Conservation (phyloP, 2,888 invertebrate species). For the Epistrophe eligans region DNA sequence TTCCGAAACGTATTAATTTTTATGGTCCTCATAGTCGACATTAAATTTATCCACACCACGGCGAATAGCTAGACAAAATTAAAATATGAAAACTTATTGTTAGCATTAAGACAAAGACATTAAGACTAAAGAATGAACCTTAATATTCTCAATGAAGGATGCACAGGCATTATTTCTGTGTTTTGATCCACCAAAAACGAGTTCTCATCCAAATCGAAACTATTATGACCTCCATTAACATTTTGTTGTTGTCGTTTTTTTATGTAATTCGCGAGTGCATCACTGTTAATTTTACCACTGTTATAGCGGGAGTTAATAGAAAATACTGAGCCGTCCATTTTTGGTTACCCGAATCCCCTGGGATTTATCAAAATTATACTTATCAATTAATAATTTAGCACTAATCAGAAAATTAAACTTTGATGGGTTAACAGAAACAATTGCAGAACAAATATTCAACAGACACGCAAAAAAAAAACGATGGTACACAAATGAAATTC, state of each 20-base stretch:
- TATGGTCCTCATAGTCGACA: too few relatives aligned
- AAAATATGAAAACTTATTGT: background rate
- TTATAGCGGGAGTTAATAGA: slow-evolving; percentile 19
- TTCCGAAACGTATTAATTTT: too few relatives aligned
- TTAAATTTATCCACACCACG: too few relatives aligned
- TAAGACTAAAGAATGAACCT: background rate
- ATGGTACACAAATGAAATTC: background rate
- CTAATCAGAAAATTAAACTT: background rate
- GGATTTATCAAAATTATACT: background rate
- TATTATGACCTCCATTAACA: slow-evolving; percentile 44
- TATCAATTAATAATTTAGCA: background rate
- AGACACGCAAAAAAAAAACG: background rate
- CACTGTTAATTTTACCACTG: slow-evolving; percentile 39
- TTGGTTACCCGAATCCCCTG: background rate
- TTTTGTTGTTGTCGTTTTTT: slow-evolving; percentile 20
- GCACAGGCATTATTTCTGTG: slow-evolving; percentile 31
- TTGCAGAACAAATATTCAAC: slow-evolving; percentile 7
- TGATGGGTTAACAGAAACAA: background rate
- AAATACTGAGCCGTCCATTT: slow-evolving; percentile 52
- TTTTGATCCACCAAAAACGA: slow-evolving; percentile 43
- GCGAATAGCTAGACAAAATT: too few relatives aligned
- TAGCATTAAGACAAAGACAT: too few relatives aligned
- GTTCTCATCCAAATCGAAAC: slow-evolving; percentile 41
- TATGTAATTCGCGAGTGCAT: slow-evolving; percentile 31
- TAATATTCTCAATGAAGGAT: slow-evolving; percentile 56